Percentiles rank a stretch among this genome's conserved stretches.
These are phyloP conservation scores for Amia ocellicauda DNA, from an alignment of 2,113 vertebrate genomes.

Conservation along the genomic window DNA sequence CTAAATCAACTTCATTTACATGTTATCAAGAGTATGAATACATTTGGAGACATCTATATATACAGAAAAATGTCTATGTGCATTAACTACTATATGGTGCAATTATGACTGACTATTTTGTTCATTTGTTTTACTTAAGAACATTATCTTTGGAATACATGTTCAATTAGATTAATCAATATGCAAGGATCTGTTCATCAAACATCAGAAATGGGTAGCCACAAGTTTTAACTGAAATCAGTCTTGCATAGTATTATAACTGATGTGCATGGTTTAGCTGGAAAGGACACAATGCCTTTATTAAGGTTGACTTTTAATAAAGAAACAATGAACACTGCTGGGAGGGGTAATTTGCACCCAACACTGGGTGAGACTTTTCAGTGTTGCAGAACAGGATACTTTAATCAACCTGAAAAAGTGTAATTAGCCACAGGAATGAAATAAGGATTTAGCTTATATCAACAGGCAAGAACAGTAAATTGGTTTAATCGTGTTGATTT, in stretches of 20 bases:
- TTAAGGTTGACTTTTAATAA: conserved; percentile 14
- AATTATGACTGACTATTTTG: too few species aligned
- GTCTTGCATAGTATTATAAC: conserved; percentile 20
- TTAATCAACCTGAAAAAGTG: conserved; percentile 1
- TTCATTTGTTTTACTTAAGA: too few species aligned
- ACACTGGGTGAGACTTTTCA: background rate
- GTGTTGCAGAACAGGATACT: background rate
- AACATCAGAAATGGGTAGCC: conserved; percentile 22
- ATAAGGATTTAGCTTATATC: conserved; percentile 3
- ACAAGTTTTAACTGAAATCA: conserved; percentile 24
- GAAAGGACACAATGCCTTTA: too few species aligned
- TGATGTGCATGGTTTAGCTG: conserved; percentile 22
- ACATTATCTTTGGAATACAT: conserved; percentile 19
- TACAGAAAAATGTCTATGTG: too few species aligned
- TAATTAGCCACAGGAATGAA: conserved; percentile 5
- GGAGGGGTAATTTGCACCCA: background rate
- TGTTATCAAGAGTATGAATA: too few species aligned
- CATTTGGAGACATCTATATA: too few species aligned
- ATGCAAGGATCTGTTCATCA: conserved; percentile 29
- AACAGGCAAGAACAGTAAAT: conserved; percentile 11
- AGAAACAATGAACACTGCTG: background rate
- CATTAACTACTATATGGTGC: too few species aligned
- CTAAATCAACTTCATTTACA: too few species aligned
- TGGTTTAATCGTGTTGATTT: conserved; percentile 13
- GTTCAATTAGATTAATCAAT: conserved; percentile 21